These are phyloP conservation scores for Epirrhoe alternata DNA, from an alignment of 2,888 invertebrate species.

Conservation along the genomic window DNA sequence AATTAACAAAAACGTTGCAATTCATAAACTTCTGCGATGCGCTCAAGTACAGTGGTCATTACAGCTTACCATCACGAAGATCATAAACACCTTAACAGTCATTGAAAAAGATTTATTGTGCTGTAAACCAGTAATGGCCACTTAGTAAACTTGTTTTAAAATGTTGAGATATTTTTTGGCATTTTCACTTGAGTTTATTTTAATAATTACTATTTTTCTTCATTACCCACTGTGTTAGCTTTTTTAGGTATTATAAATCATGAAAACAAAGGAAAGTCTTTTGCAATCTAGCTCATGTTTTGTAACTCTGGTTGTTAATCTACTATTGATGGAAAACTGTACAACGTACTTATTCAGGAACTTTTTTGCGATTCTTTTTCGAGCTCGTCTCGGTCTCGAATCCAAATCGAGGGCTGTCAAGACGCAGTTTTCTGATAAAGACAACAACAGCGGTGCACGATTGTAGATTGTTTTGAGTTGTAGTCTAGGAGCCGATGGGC, in stretches of 20 bases:
- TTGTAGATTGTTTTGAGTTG: slow-evolving; percentile 42
- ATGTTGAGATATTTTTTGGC: neutral
- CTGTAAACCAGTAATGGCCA: neutral
- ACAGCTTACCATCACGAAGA: neutral
- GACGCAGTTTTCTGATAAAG: slow-evolving; percentile 47
- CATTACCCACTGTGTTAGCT: no score
- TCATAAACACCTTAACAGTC: slow-evolving; percentile 2
- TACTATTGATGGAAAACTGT: neutral
- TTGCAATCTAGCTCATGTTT: neutral
- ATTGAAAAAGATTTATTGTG: neutral
- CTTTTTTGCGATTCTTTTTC: slow-evolving; percentile 27
- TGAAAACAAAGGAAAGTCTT: no score
- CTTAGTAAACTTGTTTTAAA: neutral
- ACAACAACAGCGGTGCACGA: slow-evolving; percentile 41
- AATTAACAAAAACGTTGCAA: slow-evolving; percentile 34
- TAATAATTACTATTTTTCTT: no score
- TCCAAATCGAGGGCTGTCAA: slow-evolving; percentile 45
- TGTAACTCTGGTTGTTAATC: neutral
- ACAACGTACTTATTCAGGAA: slow-evolving; percentile 14
- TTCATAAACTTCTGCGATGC: slow-evolving; percentile 30
- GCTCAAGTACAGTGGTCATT: slow-evolving; percentile 1
- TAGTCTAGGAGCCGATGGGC: slow-evolving; percentile 24
- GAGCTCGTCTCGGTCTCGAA: slow-evolving; percentile 37
- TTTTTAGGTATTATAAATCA: neutral
- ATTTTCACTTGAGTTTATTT: neutral